Conservation (phyloP, 2,888 invertebrate species). For the Cephus runcator region DNA sequence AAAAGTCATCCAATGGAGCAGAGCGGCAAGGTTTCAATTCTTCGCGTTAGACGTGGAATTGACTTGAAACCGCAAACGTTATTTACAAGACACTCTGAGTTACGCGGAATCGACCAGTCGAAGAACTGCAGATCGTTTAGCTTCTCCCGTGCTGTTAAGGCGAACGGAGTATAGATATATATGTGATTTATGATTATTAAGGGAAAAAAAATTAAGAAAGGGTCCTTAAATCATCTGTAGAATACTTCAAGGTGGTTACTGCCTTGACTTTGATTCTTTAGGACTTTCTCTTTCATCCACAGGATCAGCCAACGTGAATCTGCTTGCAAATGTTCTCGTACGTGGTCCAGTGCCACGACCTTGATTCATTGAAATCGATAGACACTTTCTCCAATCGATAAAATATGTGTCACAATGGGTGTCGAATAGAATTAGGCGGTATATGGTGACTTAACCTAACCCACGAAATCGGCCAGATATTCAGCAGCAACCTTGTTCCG, state of each 20-base stretch:
- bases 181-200: neutral
- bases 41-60: neutral
- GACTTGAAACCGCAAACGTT: neutral
- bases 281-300: neutral
- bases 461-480: neutral
- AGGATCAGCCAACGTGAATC: neutral
- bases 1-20: neutral
- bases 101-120: neutral
- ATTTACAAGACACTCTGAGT: neutral
- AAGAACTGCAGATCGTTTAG: neutral
- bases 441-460: neutral
- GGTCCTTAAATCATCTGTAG: neutral
- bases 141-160: neutral
- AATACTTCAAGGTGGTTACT: neutral
- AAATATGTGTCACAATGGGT: neutral
- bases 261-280: neutral
- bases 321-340: neutral
- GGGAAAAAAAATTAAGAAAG: neutral
- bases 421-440: neutral
- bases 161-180: neutral
- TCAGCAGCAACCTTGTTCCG: neutral
- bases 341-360: neutral
- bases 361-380: neutral
- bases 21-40: slow-evolving; percentile 5
- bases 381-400: neutral